These are phyloP conservation scores for Papilio protenor DNA, from an alignment of 2,888 invertebrate species.

Conservation along the genomic window DNA sequence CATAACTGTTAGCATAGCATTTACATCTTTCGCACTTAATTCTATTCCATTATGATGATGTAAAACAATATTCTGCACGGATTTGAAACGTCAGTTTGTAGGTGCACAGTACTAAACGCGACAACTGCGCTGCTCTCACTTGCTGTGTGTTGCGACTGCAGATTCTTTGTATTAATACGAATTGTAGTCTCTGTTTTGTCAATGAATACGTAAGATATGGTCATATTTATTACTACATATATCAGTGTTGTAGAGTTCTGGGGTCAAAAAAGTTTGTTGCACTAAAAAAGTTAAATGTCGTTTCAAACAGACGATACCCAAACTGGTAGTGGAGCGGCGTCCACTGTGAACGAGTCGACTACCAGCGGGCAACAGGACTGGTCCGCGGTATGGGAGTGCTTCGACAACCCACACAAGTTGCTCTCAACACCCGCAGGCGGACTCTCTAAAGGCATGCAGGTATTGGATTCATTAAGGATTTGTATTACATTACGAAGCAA, in stretches of 20 bases:
- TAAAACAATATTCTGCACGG: neutral
- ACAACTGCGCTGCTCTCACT: neutral
- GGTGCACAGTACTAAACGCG: neutral
- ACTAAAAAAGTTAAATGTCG: neutral
- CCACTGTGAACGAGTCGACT: constrained; percentile 79
- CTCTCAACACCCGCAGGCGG: constrained; percentile 87
- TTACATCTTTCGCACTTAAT: neutral
- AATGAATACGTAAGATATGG: neutral
- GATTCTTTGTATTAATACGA: neutral
- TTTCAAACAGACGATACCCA: constrained; percentile 67
- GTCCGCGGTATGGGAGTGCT: constrained; percentile 93
- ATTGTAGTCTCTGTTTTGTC: neutral
- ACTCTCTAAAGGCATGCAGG: constrained; percentile 91
- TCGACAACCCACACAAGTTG: constrained; percentile 91
- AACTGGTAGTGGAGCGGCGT: constrained; percentile 70
- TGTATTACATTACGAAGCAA: neutral
- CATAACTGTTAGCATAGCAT: too few relatives aligned
- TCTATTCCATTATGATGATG: neutral
- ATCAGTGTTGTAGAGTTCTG: too few relatives aligned
- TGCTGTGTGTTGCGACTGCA: neutral
- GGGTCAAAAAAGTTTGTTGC: neutral
- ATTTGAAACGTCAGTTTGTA: neutral
- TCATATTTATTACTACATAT: neutral
- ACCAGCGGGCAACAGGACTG: constrained; percentile 89
- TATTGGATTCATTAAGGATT: constrained; percentile 49